Evolutionary conservation across 2,888 invertebrate species (phyloP), one percentile per base, ranked within the genome.

Genomic region (Tolmerus cingulatus): DNA sequence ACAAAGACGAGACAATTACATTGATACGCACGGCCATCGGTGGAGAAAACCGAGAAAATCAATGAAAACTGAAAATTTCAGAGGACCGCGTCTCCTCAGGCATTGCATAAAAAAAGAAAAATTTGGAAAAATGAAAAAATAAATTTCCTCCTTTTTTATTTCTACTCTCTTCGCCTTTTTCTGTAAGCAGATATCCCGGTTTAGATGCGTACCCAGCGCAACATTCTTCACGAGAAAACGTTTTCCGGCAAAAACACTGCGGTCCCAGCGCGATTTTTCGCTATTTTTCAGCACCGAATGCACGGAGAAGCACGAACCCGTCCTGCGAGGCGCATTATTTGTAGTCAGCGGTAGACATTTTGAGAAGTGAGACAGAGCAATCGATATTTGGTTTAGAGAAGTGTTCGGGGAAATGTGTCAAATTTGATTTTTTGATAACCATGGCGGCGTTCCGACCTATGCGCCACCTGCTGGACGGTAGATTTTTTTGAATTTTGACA

Each of bases 21-120:
- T 57, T 84, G 40, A 43, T 84, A 84, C 84, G 66, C 84, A 84
- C 84, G 84, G 76, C 30, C 84, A 84, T 57, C 84, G 40, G n/a
- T 40, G 84, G 84, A 66, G 66, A 84, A 74, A 86, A 66, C 76
- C 86, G 86, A 51, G 51, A 86, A 86, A 86, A 86, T 86, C 86
- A 86, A 86, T 86, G 86, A 86, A 77, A 77, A 77, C 37, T 86
- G 84, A 84, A 74, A 40, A 40, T 84, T 84, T 84, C 43, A 43
- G 74, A 84, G 74, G 84, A 19, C 43, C 84, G 84, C 84, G 84
- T 84, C 84, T 84, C 74, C 84, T 66, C 43, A n/a, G 43, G 74
- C 84, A 84, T 66, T 74, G 84, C 84, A 84, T 37, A 12, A 84
- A 84, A 76, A 37, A 37, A 16, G 5, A 74, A 74, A 30, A 74